Conservation (phyloP, 2,888 invertebrate genomes). For the Cheilosia pagana region DNA sequence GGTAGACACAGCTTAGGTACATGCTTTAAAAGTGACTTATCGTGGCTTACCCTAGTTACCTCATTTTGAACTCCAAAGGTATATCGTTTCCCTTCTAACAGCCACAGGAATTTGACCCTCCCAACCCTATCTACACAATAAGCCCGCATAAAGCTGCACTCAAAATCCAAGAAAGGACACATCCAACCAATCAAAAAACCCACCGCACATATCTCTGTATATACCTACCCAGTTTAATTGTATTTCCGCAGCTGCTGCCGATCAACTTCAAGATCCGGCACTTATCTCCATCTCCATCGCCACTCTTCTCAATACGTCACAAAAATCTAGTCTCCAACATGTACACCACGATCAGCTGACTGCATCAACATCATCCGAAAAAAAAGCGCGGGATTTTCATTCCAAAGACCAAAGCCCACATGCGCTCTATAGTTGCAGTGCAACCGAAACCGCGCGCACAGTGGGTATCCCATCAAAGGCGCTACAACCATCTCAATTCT, state of each 20-base stretch:
- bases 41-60: too few species aligned
- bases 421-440: conserved; percentile 18
- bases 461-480: conserved; percentile 40
- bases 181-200: background rate
- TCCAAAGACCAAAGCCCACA: conserved; percentile 49
- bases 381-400: conserved; percentile 70
- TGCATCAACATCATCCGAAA: conserved; percentile 45
- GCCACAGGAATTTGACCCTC: background rate
- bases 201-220: background rate
- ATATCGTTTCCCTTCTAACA: too few species aligned
- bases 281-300: conserved; percentile 47
- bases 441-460: conserved; percentile 16
- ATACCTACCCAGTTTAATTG: conserved; percentile 4
- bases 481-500: conserved; percentile 38
- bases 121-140: background rate
- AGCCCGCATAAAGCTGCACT: background rate
- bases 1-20: too few species aligned
- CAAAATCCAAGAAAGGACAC: background rate
- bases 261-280: conserved; percentile 71
- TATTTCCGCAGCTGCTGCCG: conserved; percentile 30
- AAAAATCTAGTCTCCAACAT: conserved; percentile 14
- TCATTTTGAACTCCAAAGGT: too few species aligned
- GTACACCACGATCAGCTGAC: conserved; percentile 67
- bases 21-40: too few species aligned
- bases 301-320: conserved; percentile 49